Evolutionary conservation across 30 jellyfish, hydroid and myxozoan species (phyloP), one percentile per base, ranked within the genome.

Genomic region (Chrysaora quinquecirrha): DNA sequence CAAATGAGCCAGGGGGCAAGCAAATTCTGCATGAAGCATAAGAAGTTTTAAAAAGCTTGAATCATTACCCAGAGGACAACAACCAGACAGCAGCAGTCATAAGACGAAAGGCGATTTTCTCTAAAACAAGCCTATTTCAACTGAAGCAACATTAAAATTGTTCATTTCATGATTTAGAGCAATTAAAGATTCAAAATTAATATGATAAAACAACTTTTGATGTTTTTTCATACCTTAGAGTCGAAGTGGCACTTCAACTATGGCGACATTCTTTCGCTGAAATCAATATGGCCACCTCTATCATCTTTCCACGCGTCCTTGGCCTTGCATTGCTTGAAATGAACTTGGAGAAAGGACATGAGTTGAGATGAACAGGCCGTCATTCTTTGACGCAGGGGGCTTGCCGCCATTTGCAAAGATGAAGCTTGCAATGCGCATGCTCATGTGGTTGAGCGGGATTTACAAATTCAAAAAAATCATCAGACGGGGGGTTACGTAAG

Each of bases 351-450:
- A 78, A 84, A 84, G 94, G 90, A 84, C 96, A 90, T 84, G 90
- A 90, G 92, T 65, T 73, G 83, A 83, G 81, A 64, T 79, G 83
- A 79, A 71, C 90, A 76, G 97, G 86, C 87, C 89, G 92, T 90
- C 96, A 90, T 90, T 80, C 89, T 83, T 76, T 61, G 61, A 82
- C 97, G 95, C 97, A 82, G 97, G 97, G 97, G 97, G 97, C 96
- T 71, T 80, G 97, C 97, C 95, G 97, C 97, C 97, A 90, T 90
- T 85, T 90, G 92, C 94, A 78, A 81, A 78, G 86, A 68, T 34
- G 89, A 52, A 89, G 83, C 33, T 7, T 30, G 25, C 21, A 16
- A 34, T 71, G 77, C 97, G 97, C 97, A 90, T 90, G 97, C 90
- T 48, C 86, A 28, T 0, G 20, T 11, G 0, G 46, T 27, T 0